These are phyloP conservation scores for Anadara kagoshimensis DNA, from an alignment of 1,140 invertebrate genomes.

Conservation along the genomic window DNA sequence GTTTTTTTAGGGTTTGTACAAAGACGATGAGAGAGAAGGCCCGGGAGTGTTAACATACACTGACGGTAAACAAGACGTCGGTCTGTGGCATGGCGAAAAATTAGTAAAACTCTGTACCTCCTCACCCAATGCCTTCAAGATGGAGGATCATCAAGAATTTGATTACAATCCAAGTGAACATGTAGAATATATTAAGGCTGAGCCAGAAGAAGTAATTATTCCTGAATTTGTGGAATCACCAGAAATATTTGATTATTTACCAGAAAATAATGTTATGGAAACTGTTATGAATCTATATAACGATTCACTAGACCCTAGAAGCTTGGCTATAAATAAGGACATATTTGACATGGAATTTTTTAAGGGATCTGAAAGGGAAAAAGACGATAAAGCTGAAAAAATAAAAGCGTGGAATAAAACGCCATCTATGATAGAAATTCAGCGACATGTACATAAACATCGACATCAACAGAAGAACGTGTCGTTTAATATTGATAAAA, in stretches of 20 bases:
- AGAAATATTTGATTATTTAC: slow-evolving; percentile 45
- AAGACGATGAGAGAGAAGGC: slow-evolving; percentile 69
- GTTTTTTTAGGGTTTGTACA: slow-evolving; percentile 70
- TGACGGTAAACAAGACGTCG: slow-evolving; percentile 68
- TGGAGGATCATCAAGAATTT: slow-evolving; percentile 65
- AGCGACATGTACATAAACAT: slow-evolving; percentile 66
- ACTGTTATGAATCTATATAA: slow-evolving; percentile 60
- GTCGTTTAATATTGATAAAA: slow-evolving; percentile 57
- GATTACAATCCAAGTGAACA: slow-evolving; percentile 63
- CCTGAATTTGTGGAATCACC: slow-evolving; percentile 34
- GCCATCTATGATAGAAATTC: slow-evolving; percentile 63
- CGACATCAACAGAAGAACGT: slow-evolving; percentile 36
- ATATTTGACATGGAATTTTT: slow-evolving; percentile 66
- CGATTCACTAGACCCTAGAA: slow-evolving; percentile 59
- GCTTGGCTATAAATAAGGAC: slow-evolving; percentile 62
- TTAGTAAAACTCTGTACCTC: slow-evolving; percentile 65
- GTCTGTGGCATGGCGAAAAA: slow-evolving; percentile 69
- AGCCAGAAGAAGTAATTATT: slow-evolving; percentile 17
- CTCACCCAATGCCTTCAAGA: slow-evolving; percentile 57
- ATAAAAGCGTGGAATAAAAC: slow-evolving; percentile 65
- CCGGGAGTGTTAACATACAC: slow-evolving; percentile 70
- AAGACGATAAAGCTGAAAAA: slow-evolving; percentile 35
- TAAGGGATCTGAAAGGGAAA: slow-evolving; percentile 39
- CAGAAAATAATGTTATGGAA: slow-evolving; percentile 46
- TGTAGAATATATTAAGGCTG: slow-evolving; percentile 47